Evolutionary conservation across 2,888 invertebrate genomes (phyloP).

Genomic region (Aelia acuminata): DNA sequence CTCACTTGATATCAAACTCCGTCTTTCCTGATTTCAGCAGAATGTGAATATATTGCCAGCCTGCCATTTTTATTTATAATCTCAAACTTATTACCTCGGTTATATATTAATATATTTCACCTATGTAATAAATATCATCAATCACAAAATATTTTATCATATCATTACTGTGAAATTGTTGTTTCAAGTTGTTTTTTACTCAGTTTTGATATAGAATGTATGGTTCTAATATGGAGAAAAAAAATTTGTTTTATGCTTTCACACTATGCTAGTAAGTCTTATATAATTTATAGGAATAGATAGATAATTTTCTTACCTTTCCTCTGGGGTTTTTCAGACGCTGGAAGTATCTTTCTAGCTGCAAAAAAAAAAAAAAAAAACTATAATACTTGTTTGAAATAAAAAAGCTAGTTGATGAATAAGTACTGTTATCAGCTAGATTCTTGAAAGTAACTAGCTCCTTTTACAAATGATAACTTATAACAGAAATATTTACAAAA

Average conservation of each 20-base stretch:
- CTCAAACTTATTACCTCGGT: no score
- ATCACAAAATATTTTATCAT: not conserved
- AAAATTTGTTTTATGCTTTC: not conserved
- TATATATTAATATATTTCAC: not conserved
- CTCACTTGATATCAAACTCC: no score
- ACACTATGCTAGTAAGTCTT: no score
- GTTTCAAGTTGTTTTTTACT: not conserved
- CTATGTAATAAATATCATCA: not conserved
- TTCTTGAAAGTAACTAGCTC: no score
- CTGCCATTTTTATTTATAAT: no score
- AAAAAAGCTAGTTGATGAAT: not conserved
- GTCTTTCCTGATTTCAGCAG: no score
- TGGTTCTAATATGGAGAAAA: not conserved
- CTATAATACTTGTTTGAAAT: not conserved
- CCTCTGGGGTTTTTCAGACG: constrained; percentile 91
- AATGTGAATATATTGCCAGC: no score
- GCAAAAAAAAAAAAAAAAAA: constrained; percentile 64
- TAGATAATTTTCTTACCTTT: constrained; percentile 71
- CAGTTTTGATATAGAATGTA: not conserved
- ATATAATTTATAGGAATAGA: not conserved
- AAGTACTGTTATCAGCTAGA: no score
- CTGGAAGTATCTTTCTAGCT: constrained; percentile 94
- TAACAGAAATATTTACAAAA: no score
- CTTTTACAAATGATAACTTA: no score
- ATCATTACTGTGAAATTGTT: not conserved